Percentiles rank a stretch among this genome's conserved stretches.
Evolutionary conservation across 64 coral and sea anemone genomes (phyloP).

Genomic region (Pocillopora damicornis): DNA sequence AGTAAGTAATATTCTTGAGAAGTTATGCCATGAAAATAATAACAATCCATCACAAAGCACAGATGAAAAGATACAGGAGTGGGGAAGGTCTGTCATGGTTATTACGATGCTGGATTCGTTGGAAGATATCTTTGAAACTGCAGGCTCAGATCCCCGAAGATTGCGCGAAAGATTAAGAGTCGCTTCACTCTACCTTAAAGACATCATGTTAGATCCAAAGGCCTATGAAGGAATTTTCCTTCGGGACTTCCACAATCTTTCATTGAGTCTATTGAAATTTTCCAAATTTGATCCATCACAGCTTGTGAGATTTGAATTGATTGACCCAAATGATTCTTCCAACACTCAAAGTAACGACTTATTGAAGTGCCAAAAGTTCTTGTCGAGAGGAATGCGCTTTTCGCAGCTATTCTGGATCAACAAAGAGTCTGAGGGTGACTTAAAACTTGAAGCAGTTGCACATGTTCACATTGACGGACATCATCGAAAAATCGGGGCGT

Average conservation of each 20-base stretch:
- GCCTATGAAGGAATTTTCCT: neutral
- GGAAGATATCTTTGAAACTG: neutral
- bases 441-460: neutral
- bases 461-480: neutral
- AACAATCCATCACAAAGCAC: neutral
- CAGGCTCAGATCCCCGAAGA: neutral
- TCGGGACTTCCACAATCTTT: neutral
- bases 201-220: neutral
- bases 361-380: neutral
- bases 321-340: neutral
- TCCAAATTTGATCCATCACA: conserved; percentile 16
- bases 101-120: neutral
- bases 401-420: neutral
- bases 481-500: neutral
- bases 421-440: neutral
- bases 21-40: neutral
- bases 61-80: neutral
- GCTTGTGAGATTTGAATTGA: conserved; percentile 22
- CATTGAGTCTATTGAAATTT: neutral
- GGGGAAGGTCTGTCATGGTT: neutral
- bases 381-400: neutral
- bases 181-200: neutral
- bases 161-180: neutral
- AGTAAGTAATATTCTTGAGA: neutral
- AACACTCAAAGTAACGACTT: neutral